Percentiles rank a stretch among this genome's conserved stretches.
phyloP scores from a whole-genome alignment of 2,797 vertebrate genomes.

The Erpetoichthys calabaricus region DNA sequence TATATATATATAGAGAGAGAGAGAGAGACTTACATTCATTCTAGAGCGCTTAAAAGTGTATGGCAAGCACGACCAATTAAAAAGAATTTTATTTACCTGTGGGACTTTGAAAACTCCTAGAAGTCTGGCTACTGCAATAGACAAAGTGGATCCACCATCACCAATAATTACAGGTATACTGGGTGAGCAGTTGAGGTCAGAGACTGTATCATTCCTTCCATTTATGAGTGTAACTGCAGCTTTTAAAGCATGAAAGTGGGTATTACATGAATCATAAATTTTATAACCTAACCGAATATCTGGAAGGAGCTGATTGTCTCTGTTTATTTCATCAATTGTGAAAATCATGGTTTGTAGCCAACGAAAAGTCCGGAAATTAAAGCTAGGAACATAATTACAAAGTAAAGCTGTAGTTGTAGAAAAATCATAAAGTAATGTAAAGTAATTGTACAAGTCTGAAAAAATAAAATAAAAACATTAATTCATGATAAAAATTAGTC shows the following conservation, averaged over 20 bases:
- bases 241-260: slow-evolving; percentile 44
- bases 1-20: too few species aligned
- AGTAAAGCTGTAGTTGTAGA: not conserved
- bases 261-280: slow-evolving; percentile 61
- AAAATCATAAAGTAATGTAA: too few species aligned
- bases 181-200: slow-evolving; percentile 24
- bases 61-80: too few species aligned
- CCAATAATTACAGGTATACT: slow-evolving; percentile 48
- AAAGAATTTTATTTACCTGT: slow-evolving; percentile 33
- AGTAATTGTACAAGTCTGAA: too few species aligned
- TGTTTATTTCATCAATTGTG: slow-evolving; percentile 58
- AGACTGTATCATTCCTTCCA: slow-evolving; percentile 12
- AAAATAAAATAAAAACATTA: too few species aligned
- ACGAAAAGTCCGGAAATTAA: slow-evolving; percentile 42
- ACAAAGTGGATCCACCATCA: slow-evolving; percentile 60
- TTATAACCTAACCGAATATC: slow-evolving; percentile 52
- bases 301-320: slow-evolving; percentile 37
- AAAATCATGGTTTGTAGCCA: slow-evolving; percentile 71
- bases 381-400: not conserved
- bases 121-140: slow-evolving; percentile 51
- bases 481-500: too few species aligned
- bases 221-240: slow-evolving; percentile 44
- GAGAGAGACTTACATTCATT: too few species aligned
- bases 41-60: too few species aligned
- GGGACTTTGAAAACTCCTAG: slow-evolving; percentile 52